A percentile compares a stretch with the other conserved stretches of the same genome.
Conservation (phyloP, 2,888 invertebrate genomes). For the Apamea crenata region DNA sequence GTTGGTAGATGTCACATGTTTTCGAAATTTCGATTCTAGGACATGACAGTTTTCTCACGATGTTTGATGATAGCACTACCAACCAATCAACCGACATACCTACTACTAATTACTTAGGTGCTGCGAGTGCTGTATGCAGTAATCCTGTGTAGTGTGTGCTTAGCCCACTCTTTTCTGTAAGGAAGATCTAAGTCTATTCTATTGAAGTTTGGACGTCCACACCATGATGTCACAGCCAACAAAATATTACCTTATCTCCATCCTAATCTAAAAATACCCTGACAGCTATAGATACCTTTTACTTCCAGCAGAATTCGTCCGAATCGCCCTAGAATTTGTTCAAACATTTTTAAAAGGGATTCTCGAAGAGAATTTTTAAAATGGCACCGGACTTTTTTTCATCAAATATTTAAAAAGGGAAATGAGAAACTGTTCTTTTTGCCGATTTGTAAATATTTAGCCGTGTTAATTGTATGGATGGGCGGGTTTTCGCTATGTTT, state of each 20-base stretch:
- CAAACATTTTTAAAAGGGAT: constrained; percentile 45
- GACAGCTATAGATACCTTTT: constrained; percentile 21
- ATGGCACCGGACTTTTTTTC: constrained; percentile 44
- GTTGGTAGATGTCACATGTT: too few species aligned
- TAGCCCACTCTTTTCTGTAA: background rate
- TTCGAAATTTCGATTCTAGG: too few species aligned
- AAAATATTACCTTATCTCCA: background rate
- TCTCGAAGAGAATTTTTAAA: constrained; percentile 35
- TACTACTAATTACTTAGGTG: too few species aligned
- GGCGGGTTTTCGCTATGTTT: constrained; percentile 41
- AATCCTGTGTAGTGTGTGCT: background rate
- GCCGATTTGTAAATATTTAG: constrained; percentile 60
- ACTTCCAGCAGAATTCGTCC: constrained; percentile 1
- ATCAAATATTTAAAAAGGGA: constrained; percentile 65
- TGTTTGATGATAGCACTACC: too few species aligned
- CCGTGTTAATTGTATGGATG: constrained; percentile 59
- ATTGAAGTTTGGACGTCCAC: too few species aligned
- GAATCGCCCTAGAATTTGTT: constrained; percentile 29
- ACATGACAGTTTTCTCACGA: too few species aligned
- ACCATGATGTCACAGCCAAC: background rate
- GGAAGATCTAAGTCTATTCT: background rate
- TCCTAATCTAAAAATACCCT: constrained; percentile 18
- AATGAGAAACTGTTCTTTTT: constrained; percentile 61
- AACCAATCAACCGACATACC: too few species aligned
- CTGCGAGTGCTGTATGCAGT: too few species aligned